phyloP scores from a whole-genome alignment of 2,888 invertebrate species.

The Amphiduros pacificus region DNA sequence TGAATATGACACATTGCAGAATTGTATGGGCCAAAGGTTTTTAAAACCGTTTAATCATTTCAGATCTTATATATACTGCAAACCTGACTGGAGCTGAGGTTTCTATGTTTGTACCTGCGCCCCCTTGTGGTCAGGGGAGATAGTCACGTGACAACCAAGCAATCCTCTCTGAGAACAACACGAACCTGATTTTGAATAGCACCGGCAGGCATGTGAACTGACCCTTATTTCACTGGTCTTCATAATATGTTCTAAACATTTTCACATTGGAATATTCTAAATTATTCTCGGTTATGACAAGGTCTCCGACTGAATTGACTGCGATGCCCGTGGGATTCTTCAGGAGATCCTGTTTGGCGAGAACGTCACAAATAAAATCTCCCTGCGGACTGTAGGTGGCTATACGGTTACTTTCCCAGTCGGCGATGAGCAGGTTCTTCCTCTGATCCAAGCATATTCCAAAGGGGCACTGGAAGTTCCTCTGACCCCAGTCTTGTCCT shows the following conservation, averaged over 20 bases:
- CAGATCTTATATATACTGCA: no score
- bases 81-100: no score
- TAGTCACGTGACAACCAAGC: no score
- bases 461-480: conserved; percentile 28
- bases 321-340: conserved; percentile 22
- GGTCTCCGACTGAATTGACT: conserved; percentile 18
- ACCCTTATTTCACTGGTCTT: no score
- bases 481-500: conserved; percentile 21
- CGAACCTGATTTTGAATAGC: no score
- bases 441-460: conserved; percentile 21
- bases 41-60: no score
- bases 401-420: conserved; percentile 19
- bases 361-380: not conserved
- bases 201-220: no score
- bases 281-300: conserved; percentile 23
- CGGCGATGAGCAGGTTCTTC: conserved; percentile 23
- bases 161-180: no score
- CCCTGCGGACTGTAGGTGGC: not conserved
- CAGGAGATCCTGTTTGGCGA: conserved; percentile 12
- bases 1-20: no score
- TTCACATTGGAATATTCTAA: conserved; percentile 13
- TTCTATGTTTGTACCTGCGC: no score
- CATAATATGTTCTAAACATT: conserved; percentile 3
- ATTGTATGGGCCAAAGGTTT: no score
- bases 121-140: no score